Evolutionary conservation across 2,888 invertebrate species (phyloP).

Genomic region (Capitulum mitella): DNA sequence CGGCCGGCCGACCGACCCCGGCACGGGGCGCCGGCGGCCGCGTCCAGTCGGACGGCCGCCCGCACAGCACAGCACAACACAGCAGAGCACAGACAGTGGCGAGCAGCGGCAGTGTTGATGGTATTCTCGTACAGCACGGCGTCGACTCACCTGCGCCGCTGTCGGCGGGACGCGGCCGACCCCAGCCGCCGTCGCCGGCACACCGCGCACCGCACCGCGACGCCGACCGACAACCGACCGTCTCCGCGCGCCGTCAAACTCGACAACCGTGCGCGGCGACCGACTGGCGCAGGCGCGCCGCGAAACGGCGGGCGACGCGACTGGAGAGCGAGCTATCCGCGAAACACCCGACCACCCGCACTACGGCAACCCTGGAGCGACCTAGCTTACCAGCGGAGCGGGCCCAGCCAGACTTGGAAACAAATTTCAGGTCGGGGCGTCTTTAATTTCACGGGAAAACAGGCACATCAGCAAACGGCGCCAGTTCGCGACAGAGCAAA

Average conservation of each 20-base stretch:
- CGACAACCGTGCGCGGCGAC: neutral
- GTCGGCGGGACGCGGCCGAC: neutral
- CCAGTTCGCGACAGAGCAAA: too few relatives aligned
- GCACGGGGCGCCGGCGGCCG: neutral
- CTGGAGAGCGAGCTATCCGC: neutral
- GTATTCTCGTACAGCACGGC: neutral
- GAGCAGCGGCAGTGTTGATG: neutral
- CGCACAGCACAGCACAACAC: neutral
- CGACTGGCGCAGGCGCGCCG: neutral
- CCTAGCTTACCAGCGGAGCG: neutral
- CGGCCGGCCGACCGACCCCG: neutral
- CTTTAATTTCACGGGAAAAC: neutral
- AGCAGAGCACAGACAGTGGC: constrained; percentile 8
- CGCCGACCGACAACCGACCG: too few relatives aligned
- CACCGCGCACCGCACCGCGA: too few relatives aligned
- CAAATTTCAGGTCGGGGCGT: neutral
- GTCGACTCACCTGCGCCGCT: neutral
- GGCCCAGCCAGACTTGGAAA: neutral
- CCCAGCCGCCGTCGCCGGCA: too few relatives aligned
- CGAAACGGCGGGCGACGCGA: neutral
- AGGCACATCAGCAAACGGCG: neutral
- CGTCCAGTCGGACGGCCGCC: neutral
- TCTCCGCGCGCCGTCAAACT: neutral
- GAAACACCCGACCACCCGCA: neutral
- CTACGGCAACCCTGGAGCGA: constrained; percentile 6